Conservation (phyloP, 2,797 vertebrate genomes). For the Lepus townsendii region DNA sequence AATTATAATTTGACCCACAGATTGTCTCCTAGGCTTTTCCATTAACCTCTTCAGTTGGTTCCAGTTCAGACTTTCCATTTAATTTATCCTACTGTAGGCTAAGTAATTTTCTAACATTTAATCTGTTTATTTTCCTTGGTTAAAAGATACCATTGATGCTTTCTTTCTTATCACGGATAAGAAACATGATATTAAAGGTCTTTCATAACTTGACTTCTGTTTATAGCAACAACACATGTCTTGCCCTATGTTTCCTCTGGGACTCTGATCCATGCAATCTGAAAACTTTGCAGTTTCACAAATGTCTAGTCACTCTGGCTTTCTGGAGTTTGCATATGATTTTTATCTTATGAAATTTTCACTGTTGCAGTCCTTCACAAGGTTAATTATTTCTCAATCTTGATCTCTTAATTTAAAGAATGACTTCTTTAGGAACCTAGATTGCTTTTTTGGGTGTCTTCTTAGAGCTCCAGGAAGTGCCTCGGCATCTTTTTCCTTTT, state of each 20-base stretch:
- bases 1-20: not conserved
- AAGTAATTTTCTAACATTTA: not conserved
- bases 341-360: not conserved
- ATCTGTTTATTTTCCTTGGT: not conserved
- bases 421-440: not conserved
- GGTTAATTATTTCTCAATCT: not conserved
- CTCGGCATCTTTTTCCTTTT: not conserved
- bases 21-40: not conserved
- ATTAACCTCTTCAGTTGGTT: not conserved
- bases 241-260: not conserved
- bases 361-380: not conserved
- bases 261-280: not conserved
- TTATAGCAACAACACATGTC: not conserved
- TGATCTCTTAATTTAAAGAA: conserved; percentile 13
- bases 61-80: not conserved
- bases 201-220: not conserved
- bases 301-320: not conserved
- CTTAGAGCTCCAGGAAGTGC: not conserved
- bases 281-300: not conserved
- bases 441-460: not conserved
- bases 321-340: not conserved
- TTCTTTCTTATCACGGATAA: not conserved
- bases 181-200: not conserved
- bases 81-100: not conserved
- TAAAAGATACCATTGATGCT: not conserved